phyloP scores from a whole-genome alignment of 2,888 invertebrate species.

The Lampropteryx suffumata region DNA sequence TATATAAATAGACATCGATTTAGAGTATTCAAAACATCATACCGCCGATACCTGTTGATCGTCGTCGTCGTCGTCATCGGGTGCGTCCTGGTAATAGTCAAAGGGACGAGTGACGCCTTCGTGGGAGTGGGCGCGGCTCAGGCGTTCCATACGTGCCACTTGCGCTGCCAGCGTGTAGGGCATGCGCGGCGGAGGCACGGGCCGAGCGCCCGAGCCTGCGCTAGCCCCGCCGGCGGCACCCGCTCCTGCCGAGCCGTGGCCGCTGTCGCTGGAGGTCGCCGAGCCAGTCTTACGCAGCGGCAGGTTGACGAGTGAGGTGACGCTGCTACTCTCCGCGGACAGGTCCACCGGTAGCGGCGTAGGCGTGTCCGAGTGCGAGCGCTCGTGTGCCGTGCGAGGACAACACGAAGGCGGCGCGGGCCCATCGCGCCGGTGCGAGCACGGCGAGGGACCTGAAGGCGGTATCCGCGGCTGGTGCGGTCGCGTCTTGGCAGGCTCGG shows the following conservation, averaged over 20 bases:
- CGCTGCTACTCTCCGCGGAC: slow-evolving; percentile 97
- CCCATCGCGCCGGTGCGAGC: slow-evolving; percentile 84
- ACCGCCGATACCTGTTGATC: slow-evolving; percentile 81
- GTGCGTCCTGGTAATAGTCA: slow-evolving; percentile 84
- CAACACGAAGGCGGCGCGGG: slow-evolving; percentile 72
- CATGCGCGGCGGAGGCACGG: slow-evolving; percentile 86
- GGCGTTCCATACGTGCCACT: slow-evolving; percentile 91
- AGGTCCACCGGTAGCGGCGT: slow-evolving; percentile 93
- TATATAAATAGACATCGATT: slow-evolving; percentile 73
- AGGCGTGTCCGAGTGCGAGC: slow-evolving; percentile 95
- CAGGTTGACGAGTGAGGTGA: slow-evolving; percentile 95
- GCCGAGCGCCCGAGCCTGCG: slow-evolving; percentile 80
- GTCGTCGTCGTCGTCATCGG: slow-evolving; percentile 79
- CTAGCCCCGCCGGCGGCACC: too few species aligned
- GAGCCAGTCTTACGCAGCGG: slow-evolving; percentile 95
- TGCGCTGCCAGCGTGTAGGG: slow-evolving; percentile 94
- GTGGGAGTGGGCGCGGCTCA: slow-evolving; percentile 93
- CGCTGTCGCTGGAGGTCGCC: slow-evolving; percentile 95
- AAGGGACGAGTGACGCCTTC: slow-evolving; percentile 91
- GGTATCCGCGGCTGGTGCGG: slow-evolving; percentile 92
- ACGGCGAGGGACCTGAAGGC: slow-evolving; percentile 85
- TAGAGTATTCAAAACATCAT: slow-evolving; percentile 65
- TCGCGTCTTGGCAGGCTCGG: slow-evolving; percentile 93
- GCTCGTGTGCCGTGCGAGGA: slow-evolving; percentile 89
- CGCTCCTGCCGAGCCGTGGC: slow-evolving; percentile 87